Base-by-base conservation (phyloP, 2,113 vertebrate genomes). In the Triplophysa dalaica region DNA sequence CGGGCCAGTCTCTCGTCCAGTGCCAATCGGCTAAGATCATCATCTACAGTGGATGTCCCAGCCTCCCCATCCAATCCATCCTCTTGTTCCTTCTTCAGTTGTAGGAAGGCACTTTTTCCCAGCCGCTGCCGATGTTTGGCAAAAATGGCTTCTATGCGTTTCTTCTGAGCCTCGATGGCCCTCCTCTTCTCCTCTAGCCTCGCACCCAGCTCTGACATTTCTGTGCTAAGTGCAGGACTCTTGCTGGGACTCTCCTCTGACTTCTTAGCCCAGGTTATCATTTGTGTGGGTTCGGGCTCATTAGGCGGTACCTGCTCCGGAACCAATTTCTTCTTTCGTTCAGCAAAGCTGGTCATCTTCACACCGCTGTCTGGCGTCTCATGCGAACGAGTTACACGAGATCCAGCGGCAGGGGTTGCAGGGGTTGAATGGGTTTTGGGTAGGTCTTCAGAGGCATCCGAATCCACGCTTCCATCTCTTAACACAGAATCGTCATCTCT, bases 101-200 rank as follows among this genome's bases (percentile, higher is more conserved):
- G 95, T 52, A 95, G 85, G 83, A 98, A 94, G 1, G 96, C 97
- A 6, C 83, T 95, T 75, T 96, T 95, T 9, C 96, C 97, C 38
- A 98, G 85, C 8, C 93, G 92, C 82, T 98, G 96, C 1, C 97
- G 91, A 81, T 98, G 96, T 81, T 96, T 96, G 78, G 95, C 93
- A 70, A 98, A 98, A 54, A 98, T 97, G 81, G 95, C 96, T 79
- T 98, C 97, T 1, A 98, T 98, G 1, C 96, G 92, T 11, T 94
- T 95, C 79, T 98, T 98, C 84, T 98, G 97, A 0, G 96, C 95
- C 84, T 98, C 96, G 0, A 98, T 98, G 61, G 97, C 96, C 13
- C 92, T 91, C 0, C 97, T 92, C 9, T 97, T 97, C 83, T 98
- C 97, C 83, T 97, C 96, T 63, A 98, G 86, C 0, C 96, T 92